Evolutionary conservation across 2,888 invertebrate species (phyloP).

Genomic region (Acrocyrtus sp.): DNA sequence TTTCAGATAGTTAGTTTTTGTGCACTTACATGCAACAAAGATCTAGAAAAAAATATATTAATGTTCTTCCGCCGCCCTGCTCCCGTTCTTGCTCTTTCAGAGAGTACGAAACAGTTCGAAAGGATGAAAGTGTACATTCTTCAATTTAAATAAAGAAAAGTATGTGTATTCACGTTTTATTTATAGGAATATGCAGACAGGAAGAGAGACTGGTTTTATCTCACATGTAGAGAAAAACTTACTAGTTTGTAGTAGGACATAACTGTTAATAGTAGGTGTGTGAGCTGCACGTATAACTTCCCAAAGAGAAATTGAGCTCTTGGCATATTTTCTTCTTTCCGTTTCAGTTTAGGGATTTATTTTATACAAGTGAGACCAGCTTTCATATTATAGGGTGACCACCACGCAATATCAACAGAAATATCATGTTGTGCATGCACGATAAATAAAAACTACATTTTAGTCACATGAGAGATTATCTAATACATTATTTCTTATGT

Average conservation of each 20-base stretch:
- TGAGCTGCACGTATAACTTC: background rate
- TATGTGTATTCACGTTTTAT: background rate
- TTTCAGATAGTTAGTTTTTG: no score
- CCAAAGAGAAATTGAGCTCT: background rate
- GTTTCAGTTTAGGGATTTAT: background rate
- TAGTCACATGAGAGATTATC: background rate
- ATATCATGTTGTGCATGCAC: no score
- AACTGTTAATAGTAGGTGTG: background rate
- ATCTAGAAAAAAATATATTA: background rate
- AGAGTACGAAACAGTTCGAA: background rate
- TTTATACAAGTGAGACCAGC: background rate
- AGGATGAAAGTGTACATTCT: no score
- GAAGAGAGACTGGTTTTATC: background rate
- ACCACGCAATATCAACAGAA: background rate
- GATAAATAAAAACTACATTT: background rate
- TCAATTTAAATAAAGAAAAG: background rate
- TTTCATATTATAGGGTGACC: no score
- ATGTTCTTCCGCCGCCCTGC: constrained; percentile 6
- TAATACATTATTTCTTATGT: background rate
- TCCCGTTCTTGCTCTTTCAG: background rate
- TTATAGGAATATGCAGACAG: background rate
- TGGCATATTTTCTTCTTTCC: background rate
- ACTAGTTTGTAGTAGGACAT: background rate
- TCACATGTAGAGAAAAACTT: background rate
- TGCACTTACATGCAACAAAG: background rate